Base-by-base conservation (phyloP, 2,113 vertebrate species). In the Apodemus sylvaticus region DNA sequence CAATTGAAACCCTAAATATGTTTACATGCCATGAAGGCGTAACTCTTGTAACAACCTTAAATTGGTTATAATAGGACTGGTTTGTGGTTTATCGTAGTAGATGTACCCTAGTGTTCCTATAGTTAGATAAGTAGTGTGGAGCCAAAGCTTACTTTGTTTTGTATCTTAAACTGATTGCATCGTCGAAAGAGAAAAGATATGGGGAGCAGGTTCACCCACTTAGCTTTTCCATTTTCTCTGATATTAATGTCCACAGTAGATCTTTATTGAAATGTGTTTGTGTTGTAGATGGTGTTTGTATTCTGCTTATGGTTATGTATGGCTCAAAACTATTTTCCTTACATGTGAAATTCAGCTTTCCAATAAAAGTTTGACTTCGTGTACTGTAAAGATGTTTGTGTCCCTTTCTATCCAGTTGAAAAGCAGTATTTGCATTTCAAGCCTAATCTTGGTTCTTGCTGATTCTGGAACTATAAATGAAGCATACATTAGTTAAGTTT, bases 331-430 rank as follows among this genome's bases (percentile, higher is more conserved):
- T 97, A 98, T 98, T 98, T 98, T 98, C 98, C 97, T 98, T 98
- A 98, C 93, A 98, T 97, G 98, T 98, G 98, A 96, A 98, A 98
- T 91, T 98, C 98, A 95, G 98, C 98, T 98, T 99, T 98, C 98
- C 98, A 99, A 99, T 99, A 99, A 99, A 99, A 97, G 96, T 98
- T 98, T 96, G 96, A 98, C 98, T 98, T 98, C 98, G 86, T 97
- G 97, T 98, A 98, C 97, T 96, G 96, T 93, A 97, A 95, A 97
- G 96, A 88, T 94, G 73, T 81, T 16, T 98, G 97, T n/a, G 36
- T 93, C 76, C 22, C 89, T 90, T 96, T 74, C 90, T 78, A 1
- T 36, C 14, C 17, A n/a, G n/a, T 70, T 31, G 24, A 58, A 51
- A 70, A n/a, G 70, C 62, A 34, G 24, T 19, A 78, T 89, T 90